Conservation (phyloP, 2,797 vertebrate genomes). For the Gouania willdenowi region DNA sequence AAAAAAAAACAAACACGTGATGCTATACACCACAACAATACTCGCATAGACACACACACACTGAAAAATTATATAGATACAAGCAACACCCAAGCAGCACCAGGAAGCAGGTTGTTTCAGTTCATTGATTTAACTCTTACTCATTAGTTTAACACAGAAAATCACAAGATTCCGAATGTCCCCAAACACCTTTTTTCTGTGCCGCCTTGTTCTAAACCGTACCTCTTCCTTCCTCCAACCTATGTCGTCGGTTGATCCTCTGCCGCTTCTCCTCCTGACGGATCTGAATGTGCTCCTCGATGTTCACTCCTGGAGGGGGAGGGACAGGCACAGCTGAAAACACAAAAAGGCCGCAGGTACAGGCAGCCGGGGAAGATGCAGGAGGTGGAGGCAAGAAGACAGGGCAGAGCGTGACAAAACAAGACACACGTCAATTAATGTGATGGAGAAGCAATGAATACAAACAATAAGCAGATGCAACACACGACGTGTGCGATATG, state of each 20-base stretch:
- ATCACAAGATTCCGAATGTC: neutral
- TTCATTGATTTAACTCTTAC: conserved; percentile 1
- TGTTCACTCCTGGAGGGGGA: conserved; percentile 93
- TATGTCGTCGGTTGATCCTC: conserved; percentile 90
- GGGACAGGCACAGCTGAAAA: conserved; percentile 96
- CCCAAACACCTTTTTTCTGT: neutral
- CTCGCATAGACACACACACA: conserved; percentile 45
- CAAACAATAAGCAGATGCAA: conserved; percentile 34
- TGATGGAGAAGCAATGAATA: conserved; percentile 60
- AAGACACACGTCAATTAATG: conserved; percentile 71
- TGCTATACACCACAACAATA: conserved; percentile 75
- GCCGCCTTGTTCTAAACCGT: conserved; percentile 40
- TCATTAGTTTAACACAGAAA: neutral
- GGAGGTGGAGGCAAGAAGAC: conserved; percentile 28
- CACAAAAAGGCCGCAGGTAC: conserved; percentile 61
- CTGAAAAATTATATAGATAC: conserved; percentile 51
- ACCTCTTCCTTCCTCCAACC: conserved; percentile 97
- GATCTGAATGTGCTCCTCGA: conserved; percentile 97
- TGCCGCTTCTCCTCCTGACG: conserved; percentile 97
- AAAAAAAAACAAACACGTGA: conserved; percentile 74
- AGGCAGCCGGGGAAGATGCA: conserved; percentile 34
- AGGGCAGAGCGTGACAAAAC: conserved; percentile 69
- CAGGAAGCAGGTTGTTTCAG: conserved; percentile 9
- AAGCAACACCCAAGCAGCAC: conserved; percentile 52
- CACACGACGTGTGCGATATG: conserved; percentile 12